phyloP scores from a whole-genome alignment of 2,888 invertebrate genomes.

The Coenonympha glycerion region DNA sequence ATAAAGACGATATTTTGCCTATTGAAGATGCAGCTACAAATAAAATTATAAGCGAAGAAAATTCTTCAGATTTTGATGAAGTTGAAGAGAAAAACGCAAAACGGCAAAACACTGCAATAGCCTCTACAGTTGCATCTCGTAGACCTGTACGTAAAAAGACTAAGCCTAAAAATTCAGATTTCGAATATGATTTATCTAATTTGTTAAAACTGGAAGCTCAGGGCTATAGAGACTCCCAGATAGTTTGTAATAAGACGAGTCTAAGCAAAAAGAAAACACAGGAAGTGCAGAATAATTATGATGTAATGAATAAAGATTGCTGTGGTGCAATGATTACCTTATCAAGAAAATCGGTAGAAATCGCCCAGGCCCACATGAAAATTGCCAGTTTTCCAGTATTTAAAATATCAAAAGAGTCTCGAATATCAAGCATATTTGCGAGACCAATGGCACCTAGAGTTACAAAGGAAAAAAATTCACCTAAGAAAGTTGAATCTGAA shows the following conservation, averaged over 20 bases:
- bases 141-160: constrained; percentile 80
- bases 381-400: constrained; percentile 37
- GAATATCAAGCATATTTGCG: constrained; percentile 48
- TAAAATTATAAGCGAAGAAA: constrained; percentile 60
- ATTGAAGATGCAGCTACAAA: constrained; percentile 43
- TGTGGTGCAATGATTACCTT: constrained; percentile 55
- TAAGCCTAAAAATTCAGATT: constrained; percentile 80
- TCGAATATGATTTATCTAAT: constrained; percentile 81
- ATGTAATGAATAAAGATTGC: constrained; percentile 54
- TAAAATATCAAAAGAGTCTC: constrained; percentile 40
- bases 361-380: constrained; percentile 54
- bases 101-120: constrained; percentile 33
- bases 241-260: constrained; percentile 39
- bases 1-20: constrained; percentile 33
- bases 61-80: constrained; percentile 68
- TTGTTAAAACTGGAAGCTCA: constrained; percentile 72
- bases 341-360: constrained; percentile 55
- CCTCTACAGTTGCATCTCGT: constrained; percentile 48
- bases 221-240: constrained; percentile 61
- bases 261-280: constrained; percentile 51
- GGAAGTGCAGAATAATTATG: constrained; percentile 43
- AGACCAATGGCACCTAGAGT: constrained; percentile 60
- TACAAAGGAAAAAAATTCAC: constrained; percentile 55
- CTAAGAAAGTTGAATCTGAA: constrained; percentile 47
- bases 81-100: constrained; percentile 50